These are phyloP conservation scores for Caradrina kadenii DNA, from an alignment of 2,888 invertebrate species.

Conservation along the genomic window DNA sequence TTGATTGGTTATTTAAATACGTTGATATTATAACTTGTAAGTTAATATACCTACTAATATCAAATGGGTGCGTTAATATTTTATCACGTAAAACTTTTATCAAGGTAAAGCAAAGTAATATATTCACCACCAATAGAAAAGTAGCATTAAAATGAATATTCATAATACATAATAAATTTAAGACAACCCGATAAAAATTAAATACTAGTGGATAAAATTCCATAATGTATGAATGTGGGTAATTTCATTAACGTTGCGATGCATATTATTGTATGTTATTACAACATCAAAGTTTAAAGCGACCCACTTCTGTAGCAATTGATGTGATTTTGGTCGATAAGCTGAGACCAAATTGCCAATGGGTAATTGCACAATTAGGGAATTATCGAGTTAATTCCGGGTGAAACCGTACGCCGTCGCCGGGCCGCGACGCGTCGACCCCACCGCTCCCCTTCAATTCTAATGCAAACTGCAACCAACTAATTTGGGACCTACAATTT, in stretches of 20 bases:
- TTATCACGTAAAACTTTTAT: constrained; percentile 19
- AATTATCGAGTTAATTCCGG: constrained; percentile 88
- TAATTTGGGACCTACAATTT: constrained; percentile 78
- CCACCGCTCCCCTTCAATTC: constrained; percentile 72
- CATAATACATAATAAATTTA: constrained; percentile 1
- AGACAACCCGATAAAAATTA: background rate
- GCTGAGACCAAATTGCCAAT: constrained; percentile 82
- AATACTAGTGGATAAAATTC: background rate
- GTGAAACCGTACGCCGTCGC: constrained; percentile 81
- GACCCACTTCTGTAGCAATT: constrained; percentile 60
- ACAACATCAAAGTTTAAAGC: constrained; percentile 59
- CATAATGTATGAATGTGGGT: constrained; percentile 11
- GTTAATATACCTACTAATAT: constrained; percentile 28
- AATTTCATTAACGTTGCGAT: constrained; percentile 35
- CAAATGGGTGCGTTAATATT: constrained; percentile 12
- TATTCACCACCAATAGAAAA: constrained; percentile 5
- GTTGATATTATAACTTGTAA: constrained; percentile 37
- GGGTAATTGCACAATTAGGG: constrained; percentile 88
- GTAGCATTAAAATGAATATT: constrained; percentile 32
- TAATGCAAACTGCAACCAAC: constrained; percentile 83
- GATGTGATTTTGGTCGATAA: constrained; percentile 75
- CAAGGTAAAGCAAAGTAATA: constrained; percentile 10
- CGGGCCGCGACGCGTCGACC: constrained; percentile 60
- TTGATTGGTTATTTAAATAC: constrained; percentile 66
- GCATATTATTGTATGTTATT: constrained; percentile 54